Percentiles rank a stretch among this genome's conserved stretches.
These are phyloP conservation scores for Malacoraja senta DNA, from an alignment of 2,797 vertebrate species.

Conservation along the genomic window DNA sequence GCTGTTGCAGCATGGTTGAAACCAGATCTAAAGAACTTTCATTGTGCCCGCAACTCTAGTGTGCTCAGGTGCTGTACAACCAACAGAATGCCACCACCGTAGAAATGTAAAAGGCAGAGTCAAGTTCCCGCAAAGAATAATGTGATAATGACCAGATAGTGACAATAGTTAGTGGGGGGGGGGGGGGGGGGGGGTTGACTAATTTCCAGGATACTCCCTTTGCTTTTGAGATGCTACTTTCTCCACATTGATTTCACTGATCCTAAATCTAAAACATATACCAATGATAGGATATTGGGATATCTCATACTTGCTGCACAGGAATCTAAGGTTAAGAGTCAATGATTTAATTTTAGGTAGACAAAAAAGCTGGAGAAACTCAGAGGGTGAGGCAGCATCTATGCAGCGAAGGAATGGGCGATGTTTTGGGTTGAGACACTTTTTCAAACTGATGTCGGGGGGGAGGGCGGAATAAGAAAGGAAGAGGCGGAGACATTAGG, in stretches of 20 bases:
- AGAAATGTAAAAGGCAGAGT: not conserved
- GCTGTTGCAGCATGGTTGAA: slow-evolving; percentile 19
- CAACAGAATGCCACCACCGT: not conserved
- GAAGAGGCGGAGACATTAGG: too few species aligned
- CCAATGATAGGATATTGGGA: not conserved
- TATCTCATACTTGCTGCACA: not conserved
- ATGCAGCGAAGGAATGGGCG: too few species aligned
- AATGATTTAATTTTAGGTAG: not conserved
- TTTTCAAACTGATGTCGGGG: too few species aligned
- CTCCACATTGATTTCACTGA: not conserved
- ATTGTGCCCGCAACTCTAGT: not conserved
- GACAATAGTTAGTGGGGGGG: not conserved
- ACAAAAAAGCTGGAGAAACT: too few species aligned
- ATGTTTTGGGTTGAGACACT: too few species aligned
- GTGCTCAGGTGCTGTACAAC: not conserved
- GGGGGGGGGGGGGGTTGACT: too few species aligned
- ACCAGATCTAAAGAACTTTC: not conserved
- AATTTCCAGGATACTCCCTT: too few species aligned
- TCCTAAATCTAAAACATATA: not conserved
- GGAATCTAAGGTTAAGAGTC: not conserved
- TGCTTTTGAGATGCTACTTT: not conserved
- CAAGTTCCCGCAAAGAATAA: not conserved
- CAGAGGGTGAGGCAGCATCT: too few species aligned
- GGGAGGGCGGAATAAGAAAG: too few species aligned
- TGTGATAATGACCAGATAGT: not conserved